phyloP scores from a whole-genome alignment of 2,113 vertebrate genomes.

The Misgurnus mizolepis region DNA sequence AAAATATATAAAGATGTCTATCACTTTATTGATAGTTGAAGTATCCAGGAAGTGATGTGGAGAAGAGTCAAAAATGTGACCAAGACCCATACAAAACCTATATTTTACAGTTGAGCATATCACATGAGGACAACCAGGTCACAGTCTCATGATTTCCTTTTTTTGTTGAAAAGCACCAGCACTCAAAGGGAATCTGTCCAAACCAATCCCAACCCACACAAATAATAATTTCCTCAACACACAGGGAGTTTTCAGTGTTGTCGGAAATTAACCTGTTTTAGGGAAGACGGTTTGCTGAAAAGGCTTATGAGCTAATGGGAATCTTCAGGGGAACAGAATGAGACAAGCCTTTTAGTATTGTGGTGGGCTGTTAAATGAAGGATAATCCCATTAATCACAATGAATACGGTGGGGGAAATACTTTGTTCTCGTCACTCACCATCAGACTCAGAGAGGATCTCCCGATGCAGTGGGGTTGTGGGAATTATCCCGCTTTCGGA shows the following conservation, averaged over 20 bases:
- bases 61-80: too few relatives aligned
- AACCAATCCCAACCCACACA: not conserved
- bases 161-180: not conserved
- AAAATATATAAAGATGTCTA: too few relatives aligned
- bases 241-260: not conserved
- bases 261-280: not conserved
- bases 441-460: conserved; percentile 31
- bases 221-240: not conserved
- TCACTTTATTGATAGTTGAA: too few relatives aligned
- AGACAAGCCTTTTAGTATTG: conserved; percentile 32
- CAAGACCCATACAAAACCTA: too few relatives aligned
- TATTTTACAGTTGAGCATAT: too few relatives aligned
- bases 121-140: not conserved
- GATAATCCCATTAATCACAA: conserved; percentile 46
- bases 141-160: not conserved
- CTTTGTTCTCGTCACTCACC: conserved; percentile 12
- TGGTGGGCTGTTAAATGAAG: conserved; percentile 47
- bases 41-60: too few relatives aligned
- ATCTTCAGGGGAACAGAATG: conserved; percentile 15
- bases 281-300: not conserved
- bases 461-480: not conserved
- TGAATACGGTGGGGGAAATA: conserved; percentile 10
- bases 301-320: not conserved
- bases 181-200: not conserved
- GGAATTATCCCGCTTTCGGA: conserved; percentile 7